These are phyloP conservation scores for Lasioglossum vierecki DNA, from an alignment of 2,888 invertebrate species.

Conservation along the genomic window DNA sequence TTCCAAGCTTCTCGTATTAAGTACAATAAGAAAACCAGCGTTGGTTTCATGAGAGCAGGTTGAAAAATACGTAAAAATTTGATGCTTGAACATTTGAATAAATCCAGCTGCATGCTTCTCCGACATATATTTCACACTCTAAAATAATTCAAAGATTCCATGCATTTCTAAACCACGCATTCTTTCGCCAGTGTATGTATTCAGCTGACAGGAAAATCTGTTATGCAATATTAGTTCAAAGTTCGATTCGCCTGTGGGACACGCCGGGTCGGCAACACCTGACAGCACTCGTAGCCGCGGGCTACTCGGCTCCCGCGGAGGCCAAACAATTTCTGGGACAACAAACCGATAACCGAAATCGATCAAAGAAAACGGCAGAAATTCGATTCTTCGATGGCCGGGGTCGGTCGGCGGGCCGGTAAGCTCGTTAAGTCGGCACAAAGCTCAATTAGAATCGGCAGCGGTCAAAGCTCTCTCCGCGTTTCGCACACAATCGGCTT, in stretches of 20 bases:
- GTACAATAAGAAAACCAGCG: background rate
- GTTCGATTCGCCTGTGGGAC: background rate
- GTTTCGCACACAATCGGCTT: slow-evolving; percentile 57
- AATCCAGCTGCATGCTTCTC: background rate
- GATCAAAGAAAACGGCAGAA: background rate
- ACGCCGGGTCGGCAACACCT: background rate
- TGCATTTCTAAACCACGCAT: background rate
- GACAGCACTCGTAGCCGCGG: background rate
- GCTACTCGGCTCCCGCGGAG: background rate
- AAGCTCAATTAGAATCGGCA: slow-evolving; percentile 26
- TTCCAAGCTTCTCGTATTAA: background rate
- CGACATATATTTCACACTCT: background rate
- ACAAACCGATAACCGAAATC: background rate
- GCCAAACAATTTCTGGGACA: background rate
- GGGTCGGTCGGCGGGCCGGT: background rate
- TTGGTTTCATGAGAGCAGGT: background rate
- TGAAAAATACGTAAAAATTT: background rate
- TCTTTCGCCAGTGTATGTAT: background rate
- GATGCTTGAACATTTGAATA: background rate
- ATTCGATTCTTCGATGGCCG: background rate
- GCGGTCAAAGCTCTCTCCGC: slow-evolving; percentile 20
- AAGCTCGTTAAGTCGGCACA: slow-evolving; percentile 25
- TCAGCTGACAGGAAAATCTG: slow-evolving; percentile 1
- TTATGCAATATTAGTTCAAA: slow-evolving; percentile 21
- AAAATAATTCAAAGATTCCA: background rate